Base-by-base conservation (phyloP, 2,113 vertebrate species). In the Chaetorhynchus papuensis region DNA sequence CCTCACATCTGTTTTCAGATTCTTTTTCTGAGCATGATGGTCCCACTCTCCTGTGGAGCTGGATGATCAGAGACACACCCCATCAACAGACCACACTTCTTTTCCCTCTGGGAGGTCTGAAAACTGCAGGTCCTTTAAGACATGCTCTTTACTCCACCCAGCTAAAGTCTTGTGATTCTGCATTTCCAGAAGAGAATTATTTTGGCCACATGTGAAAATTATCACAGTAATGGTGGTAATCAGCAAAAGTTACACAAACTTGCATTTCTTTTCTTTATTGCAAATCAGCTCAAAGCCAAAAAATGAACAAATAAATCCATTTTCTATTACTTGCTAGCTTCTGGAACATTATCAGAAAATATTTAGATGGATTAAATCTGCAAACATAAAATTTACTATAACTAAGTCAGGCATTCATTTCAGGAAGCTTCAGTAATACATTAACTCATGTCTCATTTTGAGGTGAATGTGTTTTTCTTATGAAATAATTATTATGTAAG, bases 91-190 rank as follows among this genome's bases (percentile, higher is more conserved):
- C 4, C 27, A 63, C 33, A 9, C 9, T 68, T 39, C 33, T 35
- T 21, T 35, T 31, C 27, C 30, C 30, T 47, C 23, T 57, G 23
- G 18, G 15, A 79, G 8, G 3, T 22, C 33, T 47, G 23, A 64
- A 13, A 80, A 21, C 13, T 22, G 19, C 76, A 66, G 1, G 9
- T 27, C 42, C 14, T 61, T 63, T 16, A 15, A 16, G 17, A 66
- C 50, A 18, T 0, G 1, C 2, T 30, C 22, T 33, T 71, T 30
- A 66, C 3, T 49, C 19, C 30, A 12, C 1, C 1, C 8, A 85
- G 20, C 41, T 54, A 8, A 45, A 54, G 20, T 10, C 10, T 47
- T 60, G 13, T 10, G 3, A 50, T 15, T 21, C 12, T 75, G 9
- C 7, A 19, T 77, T 69, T 52, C 13, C 20, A 76, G 57, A 53